Base-by-base conservation (phyloP, 2,113 vertebrate genomes). In the Dicaeum eximium region DNA sequence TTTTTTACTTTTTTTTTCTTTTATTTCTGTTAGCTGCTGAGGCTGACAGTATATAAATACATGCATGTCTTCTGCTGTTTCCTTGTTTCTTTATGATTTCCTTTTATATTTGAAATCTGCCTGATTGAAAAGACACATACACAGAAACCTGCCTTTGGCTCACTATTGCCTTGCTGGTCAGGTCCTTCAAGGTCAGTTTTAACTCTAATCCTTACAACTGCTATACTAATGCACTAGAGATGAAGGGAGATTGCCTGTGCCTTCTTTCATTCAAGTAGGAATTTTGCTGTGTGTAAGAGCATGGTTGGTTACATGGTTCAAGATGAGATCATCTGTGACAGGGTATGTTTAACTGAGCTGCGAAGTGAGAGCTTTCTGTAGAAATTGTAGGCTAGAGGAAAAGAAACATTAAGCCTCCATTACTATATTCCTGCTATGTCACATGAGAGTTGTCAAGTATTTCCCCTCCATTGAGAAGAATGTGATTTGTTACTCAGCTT, bases 391-490 rank as follows among this genome's bases (percentile, higher is more conserved):
- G 44, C 51, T 82, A 4, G 0, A 2, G 16, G 9, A 14, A 60
- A 57, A 51, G 70, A 69, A 58, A 42, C 6, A 7, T 23, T 8
- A 42, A 45, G 25, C 23, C 13, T 83, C 19, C 11, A 3, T 1
- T 58, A 2, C 19, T 27, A 0, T 33, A 4, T 65, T 90, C 17
- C 37, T 77, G 58, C 27, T 20, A 19, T 71, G 22, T 58, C 57
- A n/a, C 30, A 8, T 31, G 24, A 22, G 27, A 60, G 13, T n/a
- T 86, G 23, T 24, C 28, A 42, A 17, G 11, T 67, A 11, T 53
- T 72, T n/a, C 3, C 13, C 4, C 7, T 57, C 11, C 10, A 1
- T 2, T 48, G 13, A 64, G 33, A 19, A 33, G 7, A 3, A 3
- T 40, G 22, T 62, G 7, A 14, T 57, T 57, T 77, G 15, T 72